Evolutionary conservation across 2,113 vertebrate genomes (phyloP).

Genomic region (Stigmatopora nigra): DNA sequence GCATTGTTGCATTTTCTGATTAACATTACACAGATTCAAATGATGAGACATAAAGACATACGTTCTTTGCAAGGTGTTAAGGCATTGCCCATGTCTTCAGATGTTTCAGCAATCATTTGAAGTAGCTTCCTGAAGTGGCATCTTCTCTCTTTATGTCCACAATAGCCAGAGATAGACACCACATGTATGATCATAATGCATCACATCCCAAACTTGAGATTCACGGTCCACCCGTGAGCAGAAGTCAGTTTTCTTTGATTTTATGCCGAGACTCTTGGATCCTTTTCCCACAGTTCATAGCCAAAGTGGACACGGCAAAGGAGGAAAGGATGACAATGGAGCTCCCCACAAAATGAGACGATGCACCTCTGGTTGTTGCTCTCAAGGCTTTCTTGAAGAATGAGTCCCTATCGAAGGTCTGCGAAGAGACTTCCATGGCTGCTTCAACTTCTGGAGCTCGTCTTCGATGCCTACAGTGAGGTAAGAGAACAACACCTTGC

Average conservation of each 20-base stretch:
- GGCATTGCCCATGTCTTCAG: neutral
- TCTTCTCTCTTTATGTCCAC: conserved; percentile 3
- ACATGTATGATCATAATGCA: neutral
- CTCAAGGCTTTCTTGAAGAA: conserved; percentile 42
- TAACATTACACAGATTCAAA: conserved; percentile 6
- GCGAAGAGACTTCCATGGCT: conserved; percentile 50
- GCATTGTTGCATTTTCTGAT: neutral
- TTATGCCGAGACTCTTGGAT: conserved; percentile 53
- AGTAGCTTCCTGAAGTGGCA: neutral
- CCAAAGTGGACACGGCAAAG: conserved; percentile 58
- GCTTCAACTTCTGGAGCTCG: neutral
- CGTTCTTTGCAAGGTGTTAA: neutral
- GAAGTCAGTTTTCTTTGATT: conserved; percentile 26
- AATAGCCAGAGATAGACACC: neutral
- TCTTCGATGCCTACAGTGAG: neutral
- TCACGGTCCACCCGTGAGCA: neutral
- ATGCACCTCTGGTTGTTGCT: conserved; percentile 50
- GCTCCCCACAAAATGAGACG: conserved; percentile 67
- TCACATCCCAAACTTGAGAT: neutral
- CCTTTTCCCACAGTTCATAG: conserved; percentile 69
- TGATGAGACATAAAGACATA: conserved; percentile 23
- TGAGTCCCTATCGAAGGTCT: conserved; percentile 26
- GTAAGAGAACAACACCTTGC: neutral
- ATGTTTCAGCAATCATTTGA: conserved; percentile 1
- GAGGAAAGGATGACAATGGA: conserved; percentile 66